Percentiles rank a stretch among this genome's conserved stretches.
These are phyloP conservation scores for Omphaloscelis lunosa DNA, from an alignment of 2,888 invertebrate species.

Conservation along the genomic window DNA sequence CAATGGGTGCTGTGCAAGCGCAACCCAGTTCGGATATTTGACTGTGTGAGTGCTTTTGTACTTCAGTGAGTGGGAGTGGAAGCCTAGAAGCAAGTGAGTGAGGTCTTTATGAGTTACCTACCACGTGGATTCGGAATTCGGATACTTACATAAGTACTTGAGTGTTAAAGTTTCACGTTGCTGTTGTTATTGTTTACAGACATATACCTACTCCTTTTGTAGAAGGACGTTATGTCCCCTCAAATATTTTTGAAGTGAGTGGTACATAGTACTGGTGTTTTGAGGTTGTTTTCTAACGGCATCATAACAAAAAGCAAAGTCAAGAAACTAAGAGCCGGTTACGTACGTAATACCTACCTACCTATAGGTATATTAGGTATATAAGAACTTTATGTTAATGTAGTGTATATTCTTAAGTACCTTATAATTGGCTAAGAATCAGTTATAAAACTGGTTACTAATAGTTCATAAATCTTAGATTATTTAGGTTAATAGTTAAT, in stretches of 20 bases:
- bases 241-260: background rate
- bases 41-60: constrained; percentile 86
- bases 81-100: constrained; percentile 81
- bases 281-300: constrained; percentile 43
- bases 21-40: constrained; percentile 77
- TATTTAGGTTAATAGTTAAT: background rate
- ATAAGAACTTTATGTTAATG: background rate
- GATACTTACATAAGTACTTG: constrained; percentile 21
- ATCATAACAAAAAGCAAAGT: constrained; percentile 62
- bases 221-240: background rate
- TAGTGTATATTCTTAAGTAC: background rate
- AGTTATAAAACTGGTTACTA: background rate
- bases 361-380: background rate
- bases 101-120: constrained; percentile 65
- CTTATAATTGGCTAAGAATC: constrained; percentile 3
- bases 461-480: constrained; percentile 6
- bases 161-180: background rate
- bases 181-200: constrained; percentile 54
- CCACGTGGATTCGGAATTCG: constrained; percentile 37
- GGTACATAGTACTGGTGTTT: constrained; percentile 4
- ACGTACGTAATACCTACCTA: constrained; percentile 3
- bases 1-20: constrained; percentile 80
- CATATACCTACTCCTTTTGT: background rate
- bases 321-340: constrained; percentile 50
- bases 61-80: constrained; percentile 79